A percentile compares a stretch with the other conserved stretches of the same genome.
phyloP scores from a whole-genome alignment of 2,888 invertebrate genomes.

The Drosophila dives region DNA sequence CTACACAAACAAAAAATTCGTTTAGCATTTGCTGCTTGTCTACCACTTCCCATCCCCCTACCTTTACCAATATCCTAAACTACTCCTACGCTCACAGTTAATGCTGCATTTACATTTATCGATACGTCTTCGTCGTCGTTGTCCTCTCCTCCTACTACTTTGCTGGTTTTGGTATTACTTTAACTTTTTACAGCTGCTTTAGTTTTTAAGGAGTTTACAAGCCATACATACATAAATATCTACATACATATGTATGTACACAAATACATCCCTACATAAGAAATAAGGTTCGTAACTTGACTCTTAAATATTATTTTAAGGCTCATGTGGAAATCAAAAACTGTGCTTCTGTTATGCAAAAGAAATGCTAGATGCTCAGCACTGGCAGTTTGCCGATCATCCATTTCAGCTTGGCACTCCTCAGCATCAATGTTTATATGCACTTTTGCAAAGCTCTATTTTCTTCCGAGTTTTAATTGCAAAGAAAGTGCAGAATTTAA shows the following conservation, averaged over 20 bases:
- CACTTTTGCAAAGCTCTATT: not conserved
- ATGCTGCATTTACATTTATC: conserved; percentile 75
- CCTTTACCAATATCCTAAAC: not conserved
- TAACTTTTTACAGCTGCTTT: not conserved
- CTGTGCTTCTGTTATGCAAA: not conserved
- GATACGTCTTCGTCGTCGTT: conserved; percentile 57
- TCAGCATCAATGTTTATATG: not conserved
- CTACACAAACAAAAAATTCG: conserved; percentile 23
- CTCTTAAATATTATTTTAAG: not conserved
- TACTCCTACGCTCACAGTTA: not conserved
- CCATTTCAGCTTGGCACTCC: not conserved
- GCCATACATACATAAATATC: not conserved
- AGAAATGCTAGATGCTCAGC: not conserved
- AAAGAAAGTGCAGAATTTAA: not conserved
- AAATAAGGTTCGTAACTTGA: not conserved
- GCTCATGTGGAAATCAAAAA: not conserved
- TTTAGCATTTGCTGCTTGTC: conserved; percentile 24
- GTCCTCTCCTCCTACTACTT: conserved; percentile 16
- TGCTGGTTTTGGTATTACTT: not conserved
- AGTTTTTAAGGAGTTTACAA: conserved; percentile 1
- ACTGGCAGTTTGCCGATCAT: not conserved
- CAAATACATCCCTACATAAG: not conserved
- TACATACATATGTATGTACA: conserved; percentile 8
- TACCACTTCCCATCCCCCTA: not conserved
- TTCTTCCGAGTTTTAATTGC: not conserved